These are phyloP conservation scores for Pomatorhinus ruficollis DNA, from an alignment of 2,113 vertebrate species.

Conservation along the genomic window DNA sequence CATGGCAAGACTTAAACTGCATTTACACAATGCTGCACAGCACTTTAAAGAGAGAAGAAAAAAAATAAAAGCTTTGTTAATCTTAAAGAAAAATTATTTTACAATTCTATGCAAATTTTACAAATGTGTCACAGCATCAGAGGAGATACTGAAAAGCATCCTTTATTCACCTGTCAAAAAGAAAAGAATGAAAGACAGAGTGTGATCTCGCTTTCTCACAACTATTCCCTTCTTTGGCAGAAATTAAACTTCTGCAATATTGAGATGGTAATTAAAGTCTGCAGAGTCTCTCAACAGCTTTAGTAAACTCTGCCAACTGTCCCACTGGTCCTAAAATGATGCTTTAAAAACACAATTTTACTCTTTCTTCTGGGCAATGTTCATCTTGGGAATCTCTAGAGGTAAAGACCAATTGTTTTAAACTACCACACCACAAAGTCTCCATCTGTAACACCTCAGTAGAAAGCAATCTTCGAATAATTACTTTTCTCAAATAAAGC, in stretches of 20 bases:
- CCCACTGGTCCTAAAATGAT: slow-evolving; percentile 43
- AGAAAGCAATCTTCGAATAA: slow-evolving; percentile 40
- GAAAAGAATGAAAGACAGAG: slow-evolving; percentile 31
- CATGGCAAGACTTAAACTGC: background rate
- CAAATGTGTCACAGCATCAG: slow-evolving; percentile 19
- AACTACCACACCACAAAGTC: slow-evolving; percentile 38
- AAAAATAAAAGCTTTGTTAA: background rate
- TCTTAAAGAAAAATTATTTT: slow-evolving; percentile 20
- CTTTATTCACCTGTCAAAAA: slow-evolving; percentile 53
- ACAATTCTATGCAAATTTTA: slow-evolving; percentile 33
- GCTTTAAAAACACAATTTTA: slow-evolving; percentile 50
- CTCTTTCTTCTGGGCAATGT: slow-evolving; percentile 4
- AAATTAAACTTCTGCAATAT: slow-evolving; percentile 57
- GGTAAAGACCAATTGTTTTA: slow-evolving; percentile 65
- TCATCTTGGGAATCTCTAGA: slow-evolving; percentile 44
- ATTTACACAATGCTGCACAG: background rate
- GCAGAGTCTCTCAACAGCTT: slow-evolving; percentile 33
- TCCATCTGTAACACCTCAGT: slow-evolving; percentile 57
- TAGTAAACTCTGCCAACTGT: slow-evolving; percentile 48
- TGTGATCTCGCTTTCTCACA: slow-evolving; percentile 36
- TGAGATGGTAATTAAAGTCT: slow-evolving; percentile 60
- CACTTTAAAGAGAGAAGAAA: background rate
- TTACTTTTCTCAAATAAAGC: slow-evolving; percentile 51
- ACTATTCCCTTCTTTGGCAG: slow-evolving; percentile 35
- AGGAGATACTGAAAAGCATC: slow-evolving; percentile 8